phyloP scores from a whole-genome alignment of 2,113 vertebrate genomes.

The Pluvianellus socialis region DNA sequence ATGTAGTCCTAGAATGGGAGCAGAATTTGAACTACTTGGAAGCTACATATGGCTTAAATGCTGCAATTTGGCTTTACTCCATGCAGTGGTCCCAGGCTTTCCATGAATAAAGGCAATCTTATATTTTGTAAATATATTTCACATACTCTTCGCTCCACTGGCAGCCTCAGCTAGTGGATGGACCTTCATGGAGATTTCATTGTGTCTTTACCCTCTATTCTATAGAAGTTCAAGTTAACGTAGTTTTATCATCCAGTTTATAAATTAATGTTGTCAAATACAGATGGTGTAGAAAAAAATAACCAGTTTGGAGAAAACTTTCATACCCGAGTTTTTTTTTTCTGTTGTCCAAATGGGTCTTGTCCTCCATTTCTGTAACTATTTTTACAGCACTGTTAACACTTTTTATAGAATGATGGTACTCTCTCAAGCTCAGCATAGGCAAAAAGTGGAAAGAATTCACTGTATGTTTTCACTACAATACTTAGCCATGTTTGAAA shows the following conservation, averaged over 20 bases:
- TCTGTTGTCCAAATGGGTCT: not conserved
- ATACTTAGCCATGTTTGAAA: not conserved
- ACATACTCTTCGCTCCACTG: not conserved
- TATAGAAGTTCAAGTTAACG: not conserved
- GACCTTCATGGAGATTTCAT: not conserved
- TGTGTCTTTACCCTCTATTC: not conserved
- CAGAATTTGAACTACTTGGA: not conserved
- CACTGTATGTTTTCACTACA: not conserved
- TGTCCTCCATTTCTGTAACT: not conserved
- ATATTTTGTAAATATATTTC: not conserved
- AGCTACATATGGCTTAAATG: not conserved
- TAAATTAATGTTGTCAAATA: not conserved
- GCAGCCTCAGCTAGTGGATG: not conserved
- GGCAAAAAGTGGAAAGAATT: not conserved
- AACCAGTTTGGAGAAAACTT: not conserved
- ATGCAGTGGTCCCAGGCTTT: not conserved
- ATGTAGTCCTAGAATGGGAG: not conserved
- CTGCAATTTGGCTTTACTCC: not conserved
- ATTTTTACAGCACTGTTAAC: not conserved
- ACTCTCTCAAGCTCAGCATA: not conserved
- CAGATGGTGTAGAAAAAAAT: not conserved
- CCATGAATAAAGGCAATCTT: not conserved
- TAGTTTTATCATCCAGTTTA: not conserved
- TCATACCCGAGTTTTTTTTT: not conserved
- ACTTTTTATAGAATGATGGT: not conserved